phyloP scores from a whole-genome alignment of 2,113 vertebrate genomes.

The Neolamprologus fasciatus region DNA sequence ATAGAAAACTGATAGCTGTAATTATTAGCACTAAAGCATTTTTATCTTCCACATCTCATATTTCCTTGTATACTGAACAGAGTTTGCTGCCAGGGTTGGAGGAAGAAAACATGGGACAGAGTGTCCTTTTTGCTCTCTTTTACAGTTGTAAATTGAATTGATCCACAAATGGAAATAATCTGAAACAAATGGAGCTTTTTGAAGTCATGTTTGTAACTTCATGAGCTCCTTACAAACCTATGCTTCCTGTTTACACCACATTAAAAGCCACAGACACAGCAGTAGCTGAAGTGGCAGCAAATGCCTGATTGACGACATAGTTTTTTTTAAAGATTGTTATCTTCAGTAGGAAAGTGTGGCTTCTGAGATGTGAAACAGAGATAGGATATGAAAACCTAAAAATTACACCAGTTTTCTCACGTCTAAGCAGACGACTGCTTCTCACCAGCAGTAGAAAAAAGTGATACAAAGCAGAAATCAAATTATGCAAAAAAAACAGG shows the following conservation, averaged over 20 bases:
- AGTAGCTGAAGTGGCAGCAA: neutral
- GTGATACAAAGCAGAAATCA: neutral
- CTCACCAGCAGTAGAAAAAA: neutral
- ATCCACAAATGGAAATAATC: neutral
- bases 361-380: neutral
- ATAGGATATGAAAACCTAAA: neutral
- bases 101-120: neutral
- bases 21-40: neutral
- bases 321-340: neutral
- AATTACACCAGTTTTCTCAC: neutral
- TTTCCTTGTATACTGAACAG: neutral
- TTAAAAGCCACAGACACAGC: neutral
- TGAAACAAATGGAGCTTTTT: neutral
- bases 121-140: neutral
- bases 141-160: neutral
- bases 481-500: neutral
- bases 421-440: neutral
- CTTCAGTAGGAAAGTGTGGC: neutral
- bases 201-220: neutral
- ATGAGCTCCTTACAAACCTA: neutral
- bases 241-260: neutral
- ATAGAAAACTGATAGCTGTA: fast-evolving
- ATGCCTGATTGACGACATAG: fast-evolving
- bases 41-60: neutral
- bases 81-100: neutral